A percentile compares a stretch with the other conserved stretches of the same genome.
phyloP scores from a whole-genome alignment of 2,888 invertebrate genomes.

The Resseliella maxima region DNA sequence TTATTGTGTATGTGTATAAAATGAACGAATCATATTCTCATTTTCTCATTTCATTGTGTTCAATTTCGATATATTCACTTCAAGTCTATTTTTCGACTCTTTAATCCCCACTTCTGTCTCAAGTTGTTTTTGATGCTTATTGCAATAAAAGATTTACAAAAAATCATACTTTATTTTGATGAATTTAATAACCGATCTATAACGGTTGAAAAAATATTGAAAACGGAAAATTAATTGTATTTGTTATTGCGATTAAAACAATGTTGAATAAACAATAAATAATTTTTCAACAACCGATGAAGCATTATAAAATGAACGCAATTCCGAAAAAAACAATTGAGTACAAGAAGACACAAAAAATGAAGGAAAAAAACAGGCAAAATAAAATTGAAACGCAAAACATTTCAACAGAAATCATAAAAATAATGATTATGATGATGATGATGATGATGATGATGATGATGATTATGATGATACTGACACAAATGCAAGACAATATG shows the following conservation, averaged over 20 bases:
- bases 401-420: not conserved
- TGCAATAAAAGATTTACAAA: no score
- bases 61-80: not conserved
- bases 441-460: slow-evolving; percentile 3
- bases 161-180: no score
- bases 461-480: slow-evolving; percentile 25
- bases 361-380: not conserved
- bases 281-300: not conserved
- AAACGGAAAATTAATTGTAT: slow-evolving; percentile 42
- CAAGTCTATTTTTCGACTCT: no score
- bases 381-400: not conserved
- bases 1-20: not conserved
- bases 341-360: no score
- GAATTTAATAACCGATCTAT: not conserved
- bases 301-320: no score
- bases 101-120: no score
- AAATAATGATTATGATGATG: slow-evolving; percentile 33
- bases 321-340: no score
- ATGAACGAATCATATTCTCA: not conserved
- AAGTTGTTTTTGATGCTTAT: no score
- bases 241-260: slow-evolving; percentile 40
- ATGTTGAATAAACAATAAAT: slow-evolving; percentile 28
- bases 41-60: slow-evolving; percentile 7
- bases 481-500: not conserved
- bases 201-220: slow-evolving; percentile 10